Percentiles rank a stretch among this genome's conserved stretches.
phyloP scores from a whole-genome alignment of 1,140 invertebrate species.

The Prorops nasuta region DNA sequence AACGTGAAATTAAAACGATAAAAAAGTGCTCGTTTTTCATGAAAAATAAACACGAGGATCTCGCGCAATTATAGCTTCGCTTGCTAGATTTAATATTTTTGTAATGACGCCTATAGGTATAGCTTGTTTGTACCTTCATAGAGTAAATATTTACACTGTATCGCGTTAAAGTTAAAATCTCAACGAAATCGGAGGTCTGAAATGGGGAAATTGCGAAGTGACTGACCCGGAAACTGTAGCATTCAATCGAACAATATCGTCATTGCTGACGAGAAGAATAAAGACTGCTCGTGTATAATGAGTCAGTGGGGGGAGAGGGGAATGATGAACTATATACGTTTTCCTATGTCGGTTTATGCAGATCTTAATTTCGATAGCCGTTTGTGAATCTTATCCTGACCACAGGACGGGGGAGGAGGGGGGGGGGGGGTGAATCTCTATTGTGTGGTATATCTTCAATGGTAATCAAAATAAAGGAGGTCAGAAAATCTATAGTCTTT shows the following conservation, averaged over 20 bases:
- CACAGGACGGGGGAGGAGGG: no score
- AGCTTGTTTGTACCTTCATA: constrained; percentile 43
- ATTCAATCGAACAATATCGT: constrained; percentile 1
- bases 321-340: no score
- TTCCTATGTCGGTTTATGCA: no score
- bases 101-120: constrained; percentile 51
- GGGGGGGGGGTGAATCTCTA: no score
- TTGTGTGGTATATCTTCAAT: no score
- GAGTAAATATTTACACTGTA: constrained; percentile 3
- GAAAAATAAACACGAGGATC: constrained; percentile 15
- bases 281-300: background rate
- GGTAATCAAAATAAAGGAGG: no score
- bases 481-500: no score
- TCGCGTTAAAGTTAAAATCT: background rate
- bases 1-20: constrained; percentile 1
- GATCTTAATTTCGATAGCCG: no score
- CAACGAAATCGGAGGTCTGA: background rate
- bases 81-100: constrained; percentile 60
- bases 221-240: background rate
- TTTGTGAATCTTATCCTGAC: no score
- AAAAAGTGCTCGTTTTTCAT: constrained; percentile 15
- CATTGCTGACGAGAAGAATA: background rate
- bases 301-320: no score
- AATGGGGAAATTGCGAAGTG: background rate
- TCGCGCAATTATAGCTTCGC: constrained; percentile 45